Evolutionary conservation across 2,888 invertebrate genomes (phyloP).

Genomic region (Platycheirus albimanus): DNA sequence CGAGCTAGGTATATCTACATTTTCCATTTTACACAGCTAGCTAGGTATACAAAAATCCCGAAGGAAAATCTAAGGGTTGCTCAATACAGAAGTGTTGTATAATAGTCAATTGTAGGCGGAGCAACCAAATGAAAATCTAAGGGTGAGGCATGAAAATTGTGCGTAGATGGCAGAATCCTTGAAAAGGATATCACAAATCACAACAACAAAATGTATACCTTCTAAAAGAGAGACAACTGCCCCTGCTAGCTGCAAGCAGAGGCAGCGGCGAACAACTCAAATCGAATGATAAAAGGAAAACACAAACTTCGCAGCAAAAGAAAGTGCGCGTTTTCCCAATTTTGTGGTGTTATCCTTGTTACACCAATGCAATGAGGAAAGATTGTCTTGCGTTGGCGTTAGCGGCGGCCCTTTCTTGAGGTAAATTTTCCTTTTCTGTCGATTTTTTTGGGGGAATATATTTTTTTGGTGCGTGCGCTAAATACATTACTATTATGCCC

Average conservation of each 20-base stretch:
- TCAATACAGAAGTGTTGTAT: background rate
- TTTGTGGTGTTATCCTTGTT: constrained; percentile 49
- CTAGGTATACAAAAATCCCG: constrained; percentile 28
- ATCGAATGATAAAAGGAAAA: background rate
- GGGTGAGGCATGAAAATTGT: constrained; percentile 64
- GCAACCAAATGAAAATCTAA: constrained; percentile 48
- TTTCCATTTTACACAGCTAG: background rate
- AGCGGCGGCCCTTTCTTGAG: constrained; percentile 45
- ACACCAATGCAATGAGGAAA: constrained; percentile 27
- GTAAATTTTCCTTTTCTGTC: constrained; percentile 33
- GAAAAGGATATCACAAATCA: constrained; percentile 40
- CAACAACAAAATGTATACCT: constrained; percentile 8
- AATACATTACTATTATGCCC: constrained; percentile 13
- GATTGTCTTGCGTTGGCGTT: background rate
- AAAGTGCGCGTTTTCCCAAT: constrained; percentile 58
- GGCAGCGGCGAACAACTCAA: too few species aligned
- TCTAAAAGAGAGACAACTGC: constrained; percentile 51
- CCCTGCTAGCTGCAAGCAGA: background rate
- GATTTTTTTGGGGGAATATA: constrained; percentile 8
- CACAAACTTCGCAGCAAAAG: constrained; percentile 26
- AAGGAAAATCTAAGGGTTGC: constrained; percentile 59
- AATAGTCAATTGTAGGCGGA: constrained; percentile 68
- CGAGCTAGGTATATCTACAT: background rate
- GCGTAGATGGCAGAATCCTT: constrained; percentile 69
- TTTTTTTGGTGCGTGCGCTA: constrained; percentile 73